Conservation (phyloP, 2,888 invertebrate genomes). For the Oscheius sp. region DNA sequence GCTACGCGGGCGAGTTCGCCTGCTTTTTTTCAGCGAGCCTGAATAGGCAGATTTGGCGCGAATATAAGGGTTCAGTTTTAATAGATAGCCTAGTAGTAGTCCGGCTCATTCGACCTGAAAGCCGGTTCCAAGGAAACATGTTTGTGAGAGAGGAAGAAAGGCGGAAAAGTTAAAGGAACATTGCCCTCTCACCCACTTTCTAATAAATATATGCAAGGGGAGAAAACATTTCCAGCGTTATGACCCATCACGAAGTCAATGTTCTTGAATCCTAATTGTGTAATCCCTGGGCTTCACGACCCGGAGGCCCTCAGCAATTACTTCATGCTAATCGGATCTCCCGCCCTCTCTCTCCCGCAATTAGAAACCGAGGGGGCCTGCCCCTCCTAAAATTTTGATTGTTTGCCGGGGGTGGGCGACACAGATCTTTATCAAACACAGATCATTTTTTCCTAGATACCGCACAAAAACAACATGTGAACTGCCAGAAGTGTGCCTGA, state of each 20-base stretch:
- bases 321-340: conserved; percentile 25
- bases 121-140: conserved; percentile 8
- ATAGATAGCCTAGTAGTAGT: no score
- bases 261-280: background rate
- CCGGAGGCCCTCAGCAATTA: conserved; percentile 16
- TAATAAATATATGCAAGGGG: no score
- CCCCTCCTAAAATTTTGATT: background rate
- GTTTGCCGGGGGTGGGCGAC: no score
- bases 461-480: no score
- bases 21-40: no score
- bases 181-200: background rate
- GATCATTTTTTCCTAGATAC: no score
- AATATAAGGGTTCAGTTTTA: no score
- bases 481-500: no score
- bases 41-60: no score
- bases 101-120: conserved; percentile 1
- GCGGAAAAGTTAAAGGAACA: background rate
- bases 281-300: conserved; percentile 1
- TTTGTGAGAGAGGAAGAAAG: background rate
- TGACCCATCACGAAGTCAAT: background rate
- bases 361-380: background rate
- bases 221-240: no score
- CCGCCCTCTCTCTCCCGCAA: conserved; percentile 12
- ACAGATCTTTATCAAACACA: no score
- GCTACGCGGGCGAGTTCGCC: no score